phyloP scores from a whole-genome alignment of 2,113 vertebrate species.

The Thalassarche chlororhynchos region DNA sequence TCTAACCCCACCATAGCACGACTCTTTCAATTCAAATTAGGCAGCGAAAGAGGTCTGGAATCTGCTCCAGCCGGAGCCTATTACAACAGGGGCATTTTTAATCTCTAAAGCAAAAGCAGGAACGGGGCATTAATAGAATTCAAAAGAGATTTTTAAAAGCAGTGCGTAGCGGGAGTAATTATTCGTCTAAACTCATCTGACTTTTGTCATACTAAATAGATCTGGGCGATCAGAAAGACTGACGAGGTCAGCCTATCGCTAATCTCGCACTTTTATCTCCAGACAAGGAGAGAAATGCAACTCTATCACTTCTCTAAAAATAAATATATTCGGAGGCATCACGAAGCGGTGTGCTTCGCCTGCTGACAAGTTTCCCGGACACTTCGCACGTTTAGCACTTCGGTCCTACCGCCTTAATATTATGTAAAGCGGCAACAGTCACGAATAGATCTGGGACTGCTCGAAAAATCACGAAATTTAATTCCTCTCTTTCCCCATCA shows the following conservation, averaged over 20 bases:
- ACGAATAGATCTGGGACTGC: background rate
- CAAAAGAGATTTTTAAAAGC: background rate
- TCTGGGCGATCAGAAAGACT: background rate
- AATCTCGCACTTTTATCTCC: conserved; percentile 17
- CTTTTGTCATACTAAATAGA: conserved; percentile 36
- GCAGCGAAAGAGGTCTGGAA: background rate
- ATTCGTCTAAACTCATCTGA: conserved; percentile 1
- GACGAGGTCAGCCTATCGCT: conserved; percentile 3
- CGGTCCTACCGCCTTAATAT: too few relatives aligned
- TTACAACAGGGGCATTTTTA: background rate
- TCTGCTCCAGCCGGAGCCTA: background rate
- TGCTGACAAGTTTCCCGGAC: background rate
- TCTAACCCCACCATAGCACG: fast-evolving
- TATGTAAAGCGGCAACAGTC: background rate
- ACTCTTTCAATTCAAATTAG: background rate
- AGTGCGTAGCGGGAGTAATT: background rate
- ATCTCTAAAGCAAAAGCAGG: background rate
- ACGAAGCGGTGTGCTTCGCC: background rate
- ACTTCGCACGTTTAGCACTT: too few relatives aligned
- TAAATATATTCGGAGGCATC: background rate
- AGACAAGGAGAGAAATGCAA: background rate
- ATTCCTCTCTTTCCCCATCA: background rate
- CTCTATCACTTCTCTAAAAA: background rate
- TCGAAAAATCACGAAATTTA: background rate
- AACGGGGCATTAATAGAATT: background rate